These are phyloP conservation scores for Trachemys scripta DNA, from an alignment of 2,113 vertebrate genomes.

Conservation along the genomic window DNA sequence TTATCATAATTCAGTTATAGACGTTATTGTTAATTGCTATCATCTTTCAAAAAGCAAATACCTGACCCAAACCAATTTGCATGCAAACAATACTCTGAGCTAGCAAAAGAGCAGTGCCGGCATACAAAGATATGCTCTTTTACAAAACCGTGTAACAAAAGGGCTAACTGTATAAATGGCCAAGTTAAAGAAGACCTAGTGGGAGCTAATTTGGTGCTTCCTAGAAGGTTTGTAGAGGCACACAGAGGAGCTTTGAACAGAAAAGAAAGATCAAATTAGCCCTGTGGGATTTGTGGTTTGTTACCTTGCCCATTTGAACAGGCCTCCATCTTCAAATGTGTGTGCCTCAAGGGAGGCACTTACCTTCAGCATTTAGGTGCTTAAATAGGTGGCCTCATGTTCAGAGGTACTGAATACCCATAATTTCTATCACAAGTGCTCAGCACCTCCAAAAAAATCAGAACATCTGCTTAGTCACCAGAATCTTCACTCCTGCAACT, in stretches of 20 bases:
- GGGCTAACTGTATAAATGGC: neutral
- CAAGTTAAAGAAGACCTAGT: neutral
- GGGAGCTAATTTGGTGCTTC: neutral
- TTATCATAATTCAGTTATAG: neutral
- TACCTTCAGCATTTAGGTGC: neutral
- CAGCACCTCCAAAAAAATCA: neutral
- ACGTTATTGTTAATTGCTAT: neutral
- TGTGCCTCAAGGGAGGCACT: neutral
- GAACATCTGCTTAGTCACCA: neutral
- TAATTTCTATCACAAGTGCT: neutral
- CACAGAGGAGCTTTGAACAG: neutral
- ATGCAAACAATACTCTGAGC: neutral
- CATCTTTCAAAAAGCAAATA: neutral
- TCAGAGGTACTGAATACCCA: neutral
- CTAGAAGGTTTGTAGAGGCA: neutral
- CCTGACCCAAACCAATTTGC: neutral
- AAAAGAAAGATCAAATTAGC: slow-evolving; percentile 17
- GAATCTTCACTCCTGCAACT: neutral
- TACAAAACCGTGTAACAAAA: neutral
- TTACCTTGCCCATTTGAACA: slow-evolving; percentile 8
- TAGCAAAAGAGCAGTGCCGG: fast-evolving
- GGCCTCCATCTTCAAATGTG: neutral
- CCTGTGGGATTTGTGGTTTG: neutral
- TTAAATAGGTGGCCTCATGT: neutral
- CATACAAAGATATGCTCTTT: fast-evolving